Evolutionary conservation across 2,797 vertebrate genomes (phyloP), one percentile per base, ranked within the genome.

Genomic region (Ambastaia sidthimunki): DNA sequence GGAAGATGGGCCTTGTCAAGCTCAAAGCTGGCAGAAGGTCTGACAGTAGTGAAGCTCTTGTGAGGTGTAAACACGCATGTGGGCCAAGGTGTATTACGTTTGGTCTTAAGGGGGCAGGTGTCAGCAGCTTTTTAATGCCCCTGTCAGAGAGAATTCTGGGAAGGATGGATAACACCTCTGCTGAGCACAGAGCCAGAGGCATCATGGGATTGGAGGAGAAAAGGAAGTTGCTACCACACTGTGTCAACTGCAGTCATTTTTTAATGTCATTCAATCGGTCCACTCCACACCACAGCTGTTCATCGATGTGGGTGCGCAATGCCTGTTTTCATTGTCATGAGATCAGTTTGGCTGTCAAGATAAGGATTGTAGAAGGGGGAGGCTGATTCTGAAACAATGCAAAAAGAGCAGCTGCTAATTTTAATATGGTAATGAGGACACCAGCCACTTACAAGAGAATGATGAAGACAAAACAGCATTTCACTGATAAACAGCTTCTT

Each of bases 101-200:
- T 69, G 41, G 41, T 66, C 74, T 50, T 52, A 16, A 71, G 57
- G 52, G 74, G 54, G 80, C 69, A 75, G 44, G 16, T 11, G 78
- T 79, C 55, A 62, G 12, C 34, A 3, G 52, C 37, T 25, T 25
- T 75, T 73, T 73, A 54, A 67, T 44, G 57, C 59, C 48, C 48
- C 57, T 77, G 54, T 80, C 74, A 82, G 47, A 84, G 47, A 81
- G 66, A 18, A 80, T 12, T 67, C n/a, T 73, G 34, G 66, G 66
- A 52, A 68, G 52, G 78, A 67, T 55, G 31, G 31, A 60, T 66
- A 23, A 57, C 34, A 23, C 63, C 52, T 34, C 44, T 31, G 12
- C 55, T 59, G 59, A 28, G 59, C 59, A 60, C 28, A 50, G 66
- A 19, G 68, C 66, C 62, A 66, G 23, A 21, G 59, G 66, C n/a